phyloP scores from a whole-genome alignment of 1,140 invertebrate genomes.

The Ctenoplectra terminalis region DNA sequence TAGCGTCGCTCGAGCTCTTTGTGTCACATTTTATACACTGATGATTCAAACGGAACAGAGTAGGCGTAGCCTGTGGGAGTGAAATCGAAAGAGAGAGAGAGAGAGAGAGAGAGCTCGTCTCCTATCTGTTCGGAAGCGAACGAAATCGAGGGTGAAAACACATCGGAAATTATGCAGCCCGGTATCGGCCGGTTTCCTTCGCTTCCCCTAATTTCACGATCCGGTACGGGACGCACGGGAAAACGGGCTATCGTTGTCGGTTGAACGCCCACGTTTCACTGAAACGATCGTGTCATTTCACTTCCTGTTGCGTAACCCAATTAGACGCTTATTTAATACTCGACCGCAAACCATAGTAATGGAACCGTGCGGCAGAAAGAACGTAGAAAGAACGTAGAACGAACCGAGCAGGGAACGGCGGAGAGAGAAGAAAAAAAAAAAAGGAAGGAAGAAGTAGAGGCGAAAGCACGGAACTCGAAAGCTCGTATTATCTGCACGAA shows the following conservation, averaged over 20 bases:
- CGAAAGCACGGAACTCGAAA: background rate
- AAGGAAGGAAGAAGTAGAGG: constrained; percentile 14
- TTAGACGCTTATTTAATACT: constrained; percentile 70
- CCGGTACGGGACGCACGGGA: background rate
- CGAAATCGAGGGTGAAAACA: constrained; percentile 56
- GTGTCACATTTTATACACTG: constrained; percentile 46
- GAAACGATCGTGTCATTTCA: constrained; percentile 61
- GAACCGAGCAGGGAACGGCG: no score
- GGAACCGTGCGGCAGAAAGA: constrained; percentile 13
- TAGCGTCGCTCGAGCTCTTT: constrained; percentile 36
- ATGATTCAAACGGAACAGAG: constrained; percentile 66
- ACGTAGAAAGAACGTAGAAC: background rate
- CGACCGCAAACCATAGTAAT: constrained; percentile 47
- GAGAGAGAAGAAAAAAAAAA: constrained; percentile 9
- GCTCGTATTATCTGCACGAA: constrained; percentile 16
- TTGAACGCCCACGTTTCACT: constrained; percentile 16
- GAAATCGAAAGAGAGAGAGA: background rate
- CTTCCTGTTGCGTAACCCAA: constrained; percentile 69
- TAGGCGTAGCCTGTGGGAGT: constrained; percentile 58
- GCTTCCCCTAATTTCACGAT: constrained; percentile 4
- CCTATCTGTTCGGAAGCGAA: constrained; percentile 36
- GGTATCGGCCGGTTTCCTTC: constrained; percentile 12
- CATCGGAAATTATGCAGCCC: constrained; percentile 33
- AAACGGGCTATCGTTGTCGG: background rate
- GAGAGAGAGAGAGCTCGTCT: background rate